Evolutionary conservation across 2,888 invertebrate species (phyloP).

Genomic region (Eupithecia centaureata): DNA sequence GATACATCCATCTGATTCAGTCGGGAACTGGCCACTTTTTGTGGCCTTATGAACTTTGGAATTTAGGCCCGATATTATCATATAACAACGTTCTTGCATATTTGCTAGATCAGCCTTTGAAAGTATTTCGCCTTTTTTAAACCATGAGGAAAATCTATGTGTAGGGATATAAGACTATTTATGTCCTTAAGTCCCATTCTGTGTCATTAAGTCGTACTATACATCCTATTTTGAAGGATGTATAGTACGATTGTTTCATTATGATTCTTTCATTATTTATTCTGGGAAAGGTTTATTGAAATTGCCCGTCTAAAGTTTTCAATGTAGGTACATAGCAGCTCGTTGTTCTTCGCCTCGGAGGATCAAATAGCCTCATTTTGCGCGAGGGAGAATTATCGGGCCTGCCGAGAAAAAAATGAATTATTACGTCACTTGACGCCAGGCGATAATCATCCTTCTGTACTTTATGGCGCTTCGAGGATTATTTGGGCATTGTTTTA

Average conservation of each 20-base stretch:
- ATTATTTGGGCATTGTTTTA: conserved; percentile 56
- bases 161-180: too few relatives aligned
- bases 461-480: conserved; percentile 59
- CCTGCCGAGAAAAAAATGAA: conserved; percentile 57
- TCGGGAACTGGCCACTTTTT: conserved; percentile 18
- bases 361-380: conserved; percentile 64
- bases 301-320: conserved; percentile 16
- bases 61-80: neutral
- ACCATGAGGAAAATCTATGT: too few relatives aligned
- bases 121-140: too few relatives aligned
- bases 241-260: too few relatives aligned
- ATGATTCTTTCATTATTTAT: too few relatives aligned
- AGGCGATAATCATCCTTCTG: conserved; percentile 59
- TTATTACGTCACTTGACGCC: conserved; percentile 65
- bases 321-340: conserved; percentile 29
- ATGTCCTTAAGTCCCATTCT: too few relatives aligned
- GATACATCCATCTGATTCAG: conserved; percentile 30
- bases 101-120: too few relatives aligned
- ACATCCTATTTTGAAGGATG: too few relatives aligned
- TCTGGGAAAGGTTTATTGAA: neutral
- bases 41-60: neutral
- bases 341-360: conserved; percentile 54
- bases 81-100: too few relatives aligned
- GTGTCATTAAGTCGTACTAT: too few relatives aligned
- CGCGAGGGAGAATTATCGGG: conserved; percentile 63